These are phyloP conservation scores for Oncorhynchus kisutch DNA, from an alignment of 2,113 vertebrate species.

Conservation along the genomic window DNA sequence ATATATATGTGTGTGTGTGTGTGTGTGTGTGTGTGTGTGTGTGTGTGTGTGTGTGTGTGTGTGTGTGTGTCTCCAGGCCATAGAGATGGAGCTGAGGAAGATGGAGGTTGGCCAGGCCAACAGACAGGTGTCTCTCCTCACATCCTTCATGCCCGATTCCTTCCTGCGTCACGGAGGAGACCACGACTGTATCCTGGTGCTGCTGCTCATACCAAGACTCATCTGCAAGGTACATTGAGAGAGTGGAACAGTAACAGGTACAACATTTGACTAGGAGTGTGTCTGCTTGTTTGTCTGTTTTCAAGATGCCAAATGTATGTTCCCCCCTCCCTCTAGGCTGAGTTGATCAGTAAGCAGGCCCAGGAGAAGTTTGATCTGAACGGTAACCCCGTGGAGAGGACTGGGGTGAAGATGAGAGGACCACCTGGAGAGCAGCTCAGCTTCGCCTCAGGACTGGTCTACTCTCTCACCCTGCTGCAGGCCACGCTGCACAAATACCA, in stretches of 20 bases:
- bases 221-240: constrained; percentile 83
- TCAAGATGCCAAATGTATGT: neutral
- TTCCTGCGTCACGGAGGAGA: constrained; percentile 94
- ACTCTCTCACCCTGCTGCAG: constrained; percentile 92
- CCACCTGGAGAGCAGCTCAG: constrained; percentile 88
- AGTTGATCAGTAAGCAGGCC: constrained; percentile 95
- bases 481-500: constrained; percentile 94
- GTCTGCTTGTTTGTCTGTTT: neutral
- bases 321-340: constrained; percentile 73
- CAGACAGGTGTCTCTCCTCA: constrained; percentile 90
- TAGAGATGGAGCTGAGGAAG: constrained; percentile 97
- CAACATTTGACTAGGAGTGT: neutral
- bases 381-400: constrained; percentile 77
- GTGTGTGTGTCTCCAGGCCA: constrained; percentile 74
- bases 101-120: constrained; percentile 95
- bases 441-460: constrained; percentile 90
- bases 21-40: too few species aligned
- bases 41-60: too few species aligned
- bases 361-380: constrained; percentile 95
- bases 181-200: constrained; percentile 92
- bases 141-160: constrained; percentile 96
- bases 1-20: too few species aligned
- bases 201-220: constrained; percentile 93
- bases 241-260: too few species aligned
- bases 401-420: constrained; percentile 81